Evolutionary conservation across 2,888 invertebrate species (phyloP), one percentile per base, ranked within the genome.

Genomic region (Acleris literana): DNA sequence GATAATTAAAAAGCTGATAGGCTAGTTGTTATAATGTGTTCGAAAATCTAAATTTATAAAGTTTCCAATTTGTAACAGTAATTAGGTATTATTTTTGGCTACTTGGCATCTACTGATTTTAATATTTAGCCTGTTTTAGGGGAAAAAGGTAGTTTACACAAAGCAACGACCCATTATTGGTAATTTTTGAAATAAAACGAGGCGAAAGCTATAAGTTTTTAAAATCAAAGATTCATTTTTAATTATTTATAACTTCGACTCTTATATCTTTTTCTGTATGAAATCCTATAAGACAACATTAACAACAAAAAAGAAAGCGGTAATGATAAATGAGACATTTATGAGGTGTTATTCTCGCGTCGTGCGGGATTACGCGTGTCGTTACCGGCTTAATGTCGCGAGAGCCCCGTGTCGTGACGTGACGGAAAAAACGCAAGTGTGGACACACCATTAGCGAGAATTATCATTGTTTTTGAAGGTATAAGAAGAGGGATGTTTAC

Each of bases 241-340:
- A 46, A 13, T 7, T 46, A 3, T 46, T 0, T 46, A n/a, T 46
- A 6, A 39, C 39, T 13, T 39, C 13, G 39, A 6, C 1, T 13
- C 46, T 46, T 6, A 17, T 46, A 46, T 46, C 5, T 46, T 17
- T 17, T 63, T 20, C n/a, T n/a, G 18, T 29, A 5, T 7, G 5
- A 39, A 39, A n/a, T 2, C 44, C 16, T 33, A 20, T 29, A 7
- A 18, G 43, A 20, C 39, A 29, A 44, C 25, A 60, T 13, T 16
- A 18, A 17, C 29, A 58, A 58, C 69, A 71, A 70, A 66, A 71
- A 69, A 68, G 64, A 65, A 67, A 64, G 46, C 56, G 67, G 68
- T 74, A 72, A 85, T 91, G 91, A 92, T 89, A 86, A 87, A 92
- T 87, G 92, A 85, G 76, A 79, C 80, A 88, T 89, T 90, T 88